Conservation (phyloP, 1,140 invertebrate genomes). For the Calephelis virginiensis region DNA sequence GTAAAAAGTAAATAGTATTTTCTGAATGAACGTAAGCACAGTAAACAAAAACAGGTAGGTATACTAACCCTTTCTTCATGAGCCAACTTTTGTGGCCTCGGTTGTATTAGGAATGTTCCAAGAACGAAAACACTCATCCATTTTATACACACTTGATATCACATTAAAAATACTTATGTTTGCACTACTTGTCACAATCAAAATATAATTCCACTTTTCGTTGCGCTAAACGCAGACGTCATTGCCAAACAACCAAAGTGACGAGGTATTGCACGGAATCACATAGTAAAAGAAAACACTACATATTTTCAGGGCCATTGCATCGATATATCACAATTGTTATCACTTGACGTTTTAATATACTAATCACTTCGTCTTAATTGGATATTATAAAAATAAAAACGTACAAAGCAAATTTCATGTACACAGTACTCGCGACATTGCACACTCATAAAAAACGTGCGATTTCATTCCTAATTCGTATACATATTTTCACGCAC, state of each 20-base stretch:
- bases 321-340: constrained; percentile 68
- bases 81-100: constrained; percentile 69
- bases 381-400: constrained; percentile 75
- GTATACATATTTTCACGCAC: constrained; percentile 46
- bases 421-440: constrained; percentile 69
- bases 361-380: constrained; percentile 63
- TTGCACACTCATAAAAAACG: constrained; percentile 71
- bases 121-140: constrained; percentile 70
- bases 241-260: constrained; percentile 76
- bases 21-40: constrained; percentile 20
- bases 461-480: constrained; percentile 67
- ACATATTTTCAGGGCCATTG: constrained; percentile 63
- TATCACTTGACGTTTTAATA: constrained; percentile 69
- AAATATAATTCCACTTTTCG: constrained; percentile 76
- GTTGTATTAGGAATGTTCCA: constrained; percentile 66
- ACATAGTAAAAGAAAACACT: constrained; percentile 70
- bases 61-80: constrained; percentile 78
- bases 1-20: background rate
- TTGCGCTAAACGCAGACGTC: constrained; percentile 77
- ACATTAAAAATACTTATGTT: constrained; percentile 67
- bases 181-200: constrained; percentile 74
- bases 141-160: constrained; percentile 70
- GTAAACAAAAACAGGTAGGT: constrained; percentile 71
- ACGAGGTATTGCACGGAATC: constrained; percentile 71
- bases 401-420: constrained; percentile 75